These are phyloP conservation scores for Ctenopoma kingsleyae DNA, from an alignment of 2,797 vertebrate genomes.

Conservation along the genomic window DNA sequence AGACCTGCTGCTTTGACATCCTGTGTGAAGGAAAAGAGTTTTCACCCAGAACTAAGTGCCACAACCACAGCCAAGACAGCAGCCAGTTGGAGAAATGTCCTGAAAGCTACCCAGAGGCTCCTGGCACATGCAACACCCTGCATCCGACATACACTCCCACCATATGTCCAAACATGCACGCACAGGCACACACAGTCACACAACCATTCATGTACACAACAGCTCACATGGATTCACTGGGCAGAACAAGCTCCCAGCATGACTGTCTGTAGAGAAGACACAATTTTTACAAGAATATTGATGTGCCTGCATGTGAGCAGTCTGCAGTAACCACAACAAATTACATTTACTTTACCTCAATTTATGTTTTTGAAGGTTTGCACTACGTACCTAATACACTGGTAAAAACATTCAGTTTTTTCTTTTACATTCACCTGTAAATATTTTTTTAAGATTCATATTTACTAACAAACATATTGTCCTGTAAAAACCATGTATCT, in stretches of 20 bases:
- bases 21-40: slow-evolving; percentile 43
- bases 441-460: not conserved
- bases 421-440: not conserved
- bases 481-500: not conserved
- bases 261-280: not conserved
- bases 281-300: not conserved
- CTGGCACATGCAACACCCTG: slow-evolving; percentile 67
- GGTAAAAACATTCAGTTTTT: not conserved
- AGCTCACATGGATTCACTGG: slow-evolving; percentile 1
- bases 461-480: not conserved
- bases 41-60: slow-evolving; percentile 64
- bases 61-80: slow-evolving; percentile 54
- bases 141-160: slow-evolving; percentile 66
- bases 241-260: slow-evolving; percentile 21
- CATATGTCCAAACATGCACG: slow-evolving; percentile 71
- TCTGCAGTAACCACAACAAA: not conserved
- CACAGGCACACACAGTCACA: slow-evolving; percentile 7
- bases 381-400: no score
- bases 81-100: slow-evolving; percentile 75
- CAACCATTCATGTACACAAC: slow-evolving; percentile 31
- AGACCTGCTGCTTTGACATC: slow-evolving; percentile 47
- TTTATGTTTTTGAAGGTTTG: not conserved
- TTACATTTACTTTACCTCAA: not conserved
- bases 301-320: not conserved
- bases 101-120: slow-evolving; percentile 78